These are phyloP conservation scores for Zootoca vivipara DNA, from an alignment of 2,113 vertebrate species.

Conservation along the genomic window DNA sequence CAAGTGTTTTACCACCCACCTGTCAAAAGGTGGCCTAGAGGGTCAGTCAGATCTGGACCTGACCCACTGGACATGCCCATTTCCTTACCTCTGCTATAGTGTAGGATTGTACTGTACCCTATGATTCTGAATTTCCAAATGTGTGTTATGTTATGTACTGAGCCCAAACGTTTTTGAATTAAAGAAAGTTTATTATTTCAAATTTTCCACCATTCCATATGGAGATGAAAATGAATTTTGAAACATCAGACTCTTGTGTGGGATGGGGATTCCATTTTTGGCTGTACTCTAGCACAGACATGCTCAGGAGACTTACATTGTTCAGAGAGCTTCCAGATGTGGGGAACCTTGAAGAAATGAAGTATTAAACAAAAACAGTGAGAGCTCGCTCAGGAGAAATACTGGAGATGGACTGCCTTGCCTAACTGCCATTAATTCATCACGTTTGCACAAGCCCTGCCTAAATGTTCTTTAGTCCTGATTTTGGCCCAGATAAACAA, in stretches of 20 bases:
- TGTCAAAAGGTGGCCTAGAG: too few relatives aligned
- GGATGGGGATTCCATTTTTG: constrained; percentile 10
- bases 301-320: constrained; percentile 29
- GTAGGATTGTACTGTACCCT: background rate
- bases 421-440: background rate
- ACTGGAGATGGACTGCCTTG: background rate
- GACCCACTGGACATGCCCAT: too few relatives aligned
- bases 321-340: constrained; percentile 35
- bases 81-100: background rate
- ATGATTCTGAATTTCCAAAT: background rate
- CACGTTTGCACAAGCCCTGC: background rate
- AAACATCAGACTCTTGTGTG: constrained; percentile 16
- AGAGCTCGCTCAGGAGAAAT: constrained; percentile 14
- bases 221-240: constrained; percentile 19
- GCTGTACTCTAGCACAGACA: constrained; percentile 17
- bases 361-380: constrained; percentile 14
- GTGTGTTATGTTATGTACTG: background rate
- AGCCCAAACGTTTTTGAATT: background rate
- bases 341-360: constrained; percentile 10
- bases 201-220: constrained; percentile 7
- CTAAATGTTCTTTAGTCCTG: background rate
- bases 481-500: background rate
- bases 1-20: too few relatives aligned
- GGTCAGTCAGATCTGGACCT: too few relatives aligned
- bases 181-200: background rate